Conservation (phyloP, 2,888 invertebrate genomes). For the Chrysomela aeneicollis region DNA sequence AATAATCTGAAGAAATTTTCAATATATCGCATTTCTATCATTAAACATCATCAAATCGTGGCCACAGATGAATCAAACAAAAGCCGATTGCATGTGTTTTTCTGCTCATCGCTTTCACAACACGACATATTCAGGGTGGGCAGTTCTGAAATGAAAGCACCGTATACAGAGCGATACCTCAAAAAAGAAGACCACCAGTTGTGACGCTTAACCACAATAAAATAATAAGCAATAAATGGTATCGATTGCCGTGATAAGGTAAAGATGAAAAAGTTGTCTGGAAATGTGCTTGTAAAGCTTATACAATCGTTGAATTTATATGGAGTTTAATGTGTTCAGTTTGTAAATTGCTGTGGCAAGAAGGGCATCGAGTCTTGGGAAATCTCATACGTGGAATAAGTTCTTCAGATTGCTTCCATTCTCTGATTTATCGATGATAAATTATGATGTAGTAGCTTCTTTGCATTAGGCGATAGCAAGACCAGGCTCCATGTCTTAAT, state of each 20-base stretch:
- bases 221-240: slow-evolving; percentile 50
- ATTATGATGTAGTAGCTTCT: slow-evolving; percentile 47
- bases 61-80: too few species aligned
- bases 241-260: slow-evolving; percentile 48
- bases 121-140: background rate
- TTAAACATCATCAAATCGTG: too few species aligned
- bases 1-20: too few species aligned
- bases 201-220: slow-evolving; percentile 47
- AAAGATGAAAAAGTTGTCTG: slow-evolving; percentile 45
- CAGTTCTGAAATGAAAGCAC: background rate
- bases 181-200: slow-evolving; percentile 49
- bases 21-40: too few species aligned
- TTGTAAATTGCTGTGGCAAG: slow-evolving; percentile 39
- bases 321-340: slow-evolving; percentile 42
- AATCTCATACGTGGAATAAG: slow-evolving; percentile 33
- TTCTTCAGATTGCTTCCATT: slow-evolving; percentile 34
- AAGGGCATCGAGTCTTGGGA: slow-evolving; percentile 33
- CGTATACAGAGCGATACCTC: slow-evolving; percentile 12
- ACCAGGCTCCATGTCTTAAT: slow-evolving; percentile 16
- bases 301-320: slow-evolving; percentile 46
- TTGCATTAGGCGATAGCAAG: slow-evolving; percentile 38
- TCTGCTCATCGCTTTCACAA: too few species aligned
- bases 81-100: too few species aligned
- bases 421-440: slow-evolving; percentile 48
- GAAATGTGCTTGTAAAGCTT: slow-evolving; percentile 47